Percentiles rank a stretch among this genome's conserved stretches.
Conservation (phyloP, 1,140 invertebrate species). For the Aphaenogaster floridana region DNA sequence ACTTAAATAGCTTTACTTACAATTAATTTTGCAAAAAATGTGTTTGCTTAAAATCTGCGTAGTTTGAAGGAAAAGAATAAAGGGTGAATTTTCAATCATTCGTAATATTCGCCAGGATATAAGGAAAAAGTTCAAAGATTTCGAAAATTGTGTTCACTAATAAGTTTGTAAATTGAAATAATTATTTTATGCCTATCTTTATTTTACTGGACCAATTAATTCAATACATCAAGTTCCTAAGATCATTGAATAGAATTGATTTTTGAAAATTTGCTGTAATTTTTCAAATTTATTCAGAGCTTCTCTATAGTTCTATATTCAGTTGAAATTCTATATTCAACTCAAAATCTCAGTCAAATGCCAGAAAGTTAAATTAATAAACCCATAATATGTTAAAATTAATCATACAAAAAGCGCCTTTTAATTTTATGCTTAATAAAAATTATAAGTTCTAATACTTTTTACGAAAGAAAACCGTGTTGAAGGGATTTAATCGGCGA, state of each 20-base stretch:
- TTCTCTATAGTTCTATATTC: background rate
- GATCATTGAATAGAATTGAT: background rate
- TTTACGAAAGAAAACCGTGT: background rate
- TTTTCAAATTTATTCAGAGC: background rate
- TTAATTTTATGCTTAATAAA: conserved; percentile 9
- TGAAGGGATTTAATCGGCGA: conserved; percentile 4
- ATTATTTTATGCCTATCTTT: no score
- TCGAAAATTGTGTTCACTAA: no score
- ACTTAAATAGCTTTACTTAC: no score
- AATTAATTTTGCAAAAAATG: background rate
- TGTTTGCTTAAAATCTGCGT: background rate
- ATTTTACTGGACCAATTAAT: no score
- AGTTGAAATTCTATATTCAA: background rate
- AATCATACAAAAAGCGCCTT: background rate
- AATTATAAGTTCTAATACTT: background rate
- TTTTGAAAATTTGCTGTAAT: background rate
- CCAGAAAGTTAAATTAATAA: background rate
- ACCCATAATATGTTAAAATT: background rate
- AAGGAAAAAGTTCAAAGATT: no score
- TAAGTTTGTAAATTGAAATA: no score
- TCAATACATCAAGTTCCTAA: no score
- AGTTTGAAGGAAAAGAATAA: no score
- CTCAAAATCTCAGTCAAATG: background rate
- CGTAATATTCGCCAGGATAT: no score
- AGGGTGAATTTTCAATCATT: no score